Conservation (phyloP, 1,140 invertebrate genomes). For the Drosophila ercepeae region DNA sequence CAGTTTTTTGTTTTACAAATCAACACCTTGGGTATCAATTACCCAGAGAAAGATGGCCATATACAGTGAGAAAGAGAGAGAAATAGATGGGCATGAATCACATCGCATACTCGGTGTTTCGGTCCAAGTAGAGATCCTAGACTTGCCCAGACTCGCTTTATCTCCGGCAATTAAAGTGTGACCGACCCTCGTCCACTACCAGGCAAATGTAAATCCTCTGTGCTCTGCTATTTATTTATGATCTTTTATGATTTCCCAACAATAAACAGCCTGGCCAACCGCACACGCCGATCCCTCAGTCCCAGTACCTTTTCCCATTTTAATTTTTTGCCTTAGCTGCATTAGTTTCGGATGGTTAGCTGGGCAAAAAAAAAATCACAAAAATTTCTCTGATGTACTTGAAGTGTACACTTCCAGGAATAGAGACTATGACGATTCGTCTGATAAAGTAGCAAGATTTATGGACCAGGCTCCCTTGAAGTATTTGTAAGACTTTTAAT, state of each 20-base stretch:
- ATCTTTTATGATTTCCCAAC: constrained; percentile 74
- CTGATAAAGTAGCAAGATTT: constrained; percentile 49
- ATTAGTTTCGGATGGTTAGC: constrained; percentile 71
- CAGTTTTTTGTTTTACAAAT: constrained; percentile 78
- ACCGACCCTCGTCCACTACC: constrained; percentile 52
- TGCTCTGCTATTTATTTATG: constrained; percentile 74
- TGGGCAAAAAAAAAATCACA: constrained; percentile 36
- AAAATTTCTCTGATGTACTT: constrained; percentile 24
- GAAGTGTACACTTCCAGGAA: constrained; percentile 44
- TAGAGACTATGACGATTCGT: background rate
- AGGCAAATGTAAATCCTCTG: constrained; percentile 52
- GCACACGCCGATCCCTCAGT: constrained; percentile 63
- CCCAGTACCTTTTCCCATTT: constrained; percentile 7
- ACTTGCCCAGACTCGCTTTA: constrained; percentile 70
- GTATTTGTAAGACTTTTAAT: background rate
- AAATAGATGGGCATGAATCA: constrained; percentile 47
- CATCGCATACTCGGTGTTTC: constrained; percentile 23
- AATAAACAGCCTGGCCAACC: constrained; percentile 62
- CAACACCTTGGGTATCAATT: constrained; percentile 81
- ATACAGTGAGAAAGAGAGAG: background rate
- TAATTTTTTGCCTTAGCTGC: constrained; percentile 12
- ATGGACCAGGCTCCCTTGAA: constrained; percentile 26
- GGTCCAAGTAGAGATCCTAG: constrained; percentile 48
- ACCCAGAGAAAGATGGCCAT: constrained; percentile 24
- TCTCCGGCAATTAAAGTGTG: constrained; percentile 79